Evolutionary conservation across 2,797 vertebrate species (phyloP).

Genomic region (Poecilia picta): DNA sequence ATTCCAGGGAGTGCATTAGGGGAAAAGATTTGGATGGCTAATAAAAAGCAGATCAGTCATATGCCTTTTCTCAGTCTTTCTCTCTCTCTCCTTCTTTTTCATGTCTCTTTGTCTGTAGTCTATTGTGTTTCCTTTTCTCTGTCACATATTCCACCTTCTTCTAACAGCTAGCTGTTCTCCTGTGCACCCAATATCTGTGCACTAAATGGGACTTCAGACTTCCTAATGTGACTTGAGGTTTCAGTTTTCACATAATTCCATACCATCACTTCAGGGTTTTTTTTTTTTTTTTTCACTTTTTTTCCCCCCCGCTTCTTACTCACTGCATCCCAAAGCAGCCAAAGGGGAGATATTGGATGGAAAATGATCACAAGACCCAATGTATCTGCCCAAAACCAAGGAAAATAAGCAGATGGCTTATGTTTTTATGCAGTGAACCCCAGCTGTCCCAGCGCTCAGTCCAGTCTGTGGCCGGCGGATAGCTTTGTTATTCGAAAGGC

Average conservation of each 20-base stretch:
- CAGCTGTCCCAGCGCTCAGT: constrained; percentile 46
- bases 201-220: constrained; percentile 72
- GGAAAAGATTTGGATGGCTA: constrained; percentile 79
- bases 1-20: constrained; percentile 77
- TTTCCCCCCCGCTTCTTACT: constrained; percentile 31
- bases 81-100: constrained; percentile 7
- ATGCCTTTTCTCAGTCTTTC: constrained; percentile 28
- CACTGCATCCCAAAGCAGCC: constrained; percentile 38
- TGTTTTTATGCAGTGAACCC: constrained; percentile 65
- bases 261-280: constrained; percentile 56
- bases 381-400: constrained; percentile 48
- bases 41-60: constrained; percentile 83
- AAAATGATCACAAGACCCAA: constrained; percentile 70
- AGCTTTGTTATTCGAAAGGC: constrained; percentile 53
- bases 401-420: constrained; percentile 63
- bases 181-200: constrained; percentile 57
- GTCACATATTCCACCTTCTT: constrained; percentile 18
- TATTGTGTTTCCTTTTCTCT: constrained; percentile 31
- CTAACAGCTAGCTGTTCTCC: neutral
- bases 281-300: constrained; percentile 22
- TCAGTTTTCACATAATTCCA: constrained; percentile 83
- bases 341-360: constrained; percentile 49
- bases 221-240: constrained; percentile 79
- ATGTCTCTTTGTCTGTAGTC: constrained; percentile 34
- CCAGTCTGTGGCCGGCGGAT: constrained; percentile 42